Evolutionary conservation across 2,797 vertebrate species (phyloP), one percentile per base, ranked within the genome.

Genomic region (Helarctos malayanus): DNA sequence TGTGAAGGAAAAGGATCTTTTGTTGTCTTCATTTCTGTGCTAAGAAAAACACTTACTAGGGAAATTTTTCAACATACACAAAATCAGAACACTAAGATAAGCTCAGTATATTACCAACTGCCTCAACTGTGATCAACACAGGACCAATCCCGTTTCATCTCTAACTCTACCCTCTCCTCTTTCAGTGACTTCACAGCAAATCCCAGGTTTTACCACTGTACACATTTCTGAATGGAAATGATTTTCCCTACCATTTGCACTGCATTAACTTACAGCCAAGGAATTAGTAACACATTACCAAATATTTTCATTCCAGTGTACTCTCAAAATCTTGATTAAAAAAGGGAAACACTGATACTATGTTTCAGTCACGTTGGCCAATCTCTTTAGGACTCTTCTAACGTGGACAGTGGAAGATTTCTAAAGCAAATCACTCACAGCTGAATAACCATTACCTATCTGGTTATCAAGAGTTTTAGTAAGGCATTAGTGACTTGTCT

Each of bases 271-370:
- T 92, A 78, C 2, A 75, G 54, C n/a, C 47, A 97, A 91, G 15
- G 89, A 96, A 78, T 89, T 81, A 96, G 52, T 56, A 86, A 59
- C 56, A 57, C 54, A 71, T 63, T 91, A 85, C 52, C 47, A 75
- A 79, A 3, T 86, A 87, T 65, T 90, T 95, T 86, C 27, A 89
- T 82, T 95, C 18, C 88, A 80, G 3, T 25, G 19, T 96, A 86
- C 68, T 56, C 57, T 88, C 82, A 85, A 87, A 84, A 89, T 89
- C 47, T 81, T 95, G 19, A 85, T 82, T 19, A 91, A 89, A 76
- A 76, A 87, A 81, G 32, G 25, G 87, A 95, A 78, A 10, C 41
- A 32, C 49, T 59, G 29, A 25, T 65, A 86, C 32, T 94, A 0
- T 57, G 79, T 89, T 97, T 89, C 68, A 93, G 49, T 76, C 73